These are phyloP conservation scores for Schizotus pectinicornis DNA, from an alignment of 2,888 invertebrate genomes.

Conservation along the genomic window DNA sequence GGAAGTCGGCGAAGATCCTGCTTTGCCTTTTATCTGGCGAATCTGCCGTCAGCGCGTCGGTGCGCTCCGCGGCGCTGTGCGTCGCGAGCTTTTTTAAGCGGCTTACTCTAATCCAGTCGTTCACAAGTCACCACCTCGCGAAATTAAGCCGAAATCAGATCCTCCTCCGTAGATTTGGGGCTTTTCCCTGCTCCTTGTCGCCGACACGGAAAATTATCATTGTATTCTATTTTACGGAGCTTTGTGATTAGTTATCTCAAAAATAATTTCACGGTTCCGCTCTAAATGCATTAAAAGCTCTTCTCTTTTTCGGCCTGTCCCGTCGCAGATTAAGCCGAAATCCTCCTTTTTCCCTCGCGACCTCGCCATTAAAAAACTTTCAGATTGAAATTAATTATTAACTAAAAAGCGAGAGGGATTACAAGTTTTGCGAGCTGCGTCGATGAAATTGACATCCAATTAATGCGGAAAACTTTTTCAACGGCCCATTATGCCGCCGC, in stretches of 20 bases:
- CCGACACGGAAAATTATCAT: slow-evolving; percentile 39
- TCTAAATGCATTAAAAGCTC: slow-evolving; percentile 19
- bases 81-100: slow-evolving; percentile 36
- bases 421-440: slow-evolving; percentile 14
- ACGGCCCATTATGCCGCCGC: slow-evolving; percentile 10
- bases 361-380: slow-evolving; percentile 12
- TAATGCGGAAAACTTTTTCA: slow-evolving; percentile 21
- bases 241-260: slow-evolving; percentile 30
- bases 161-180: slow-evolving; percentile 33
- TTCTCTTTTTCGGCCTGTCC: not conserved
- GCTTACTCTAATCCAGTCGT: slow-evolving; percentile 47
- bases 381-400: slow-evolving; percentile 26
- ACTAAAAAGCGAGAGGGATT: slow-evolving; percentile 14
- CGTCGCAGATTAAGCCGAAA: slow-evolving; percentile 1
- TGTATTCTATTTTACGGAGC: slow-evolving; percentile 41
- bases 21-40: too few species aligned
- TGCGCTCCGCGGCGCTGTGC: not conserved
- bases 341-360: not conserved
- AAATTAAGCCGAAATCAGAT: slow-evolving; percentile 48
- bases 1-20: too few species aligned
- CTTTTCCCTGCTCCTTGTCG: slow-evolving; percentile 37
- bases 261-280: slow-evolving; percentile 42
- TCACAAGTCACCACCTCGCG: slow-evolving; percentile 48
- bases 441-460: slow-evolving; percentile 25
- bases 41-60: too few species aligned